phyloP scores from a whole-genome alignment of 23 tunicate species.

The Aplidium turbinatum region DNA sequence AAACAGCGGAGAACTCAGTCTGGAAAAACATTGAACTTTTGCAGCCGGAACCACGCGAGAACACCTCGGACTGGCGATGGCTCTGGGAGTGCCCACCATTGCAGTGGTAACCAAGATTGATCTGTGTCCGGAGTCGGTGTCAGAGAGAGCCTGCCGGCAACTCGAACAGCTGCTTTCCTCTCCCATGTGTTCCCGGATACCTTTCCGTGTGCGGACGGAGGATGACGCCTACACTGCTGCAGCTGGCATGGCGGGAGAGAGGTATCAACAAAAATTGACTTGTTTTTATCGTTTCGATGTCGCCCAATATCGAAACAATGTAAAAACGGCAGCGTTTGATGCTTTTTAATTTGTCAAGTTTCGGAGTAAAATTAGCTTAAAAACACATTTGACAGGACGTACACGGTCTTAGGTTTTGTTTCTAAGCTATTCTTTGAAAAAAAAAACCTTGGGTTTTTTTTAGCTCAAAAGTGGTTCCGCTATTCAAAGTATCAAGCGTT shows the following conservation, averaged over 20 bases:
- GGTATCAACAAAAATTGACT: conserved; percentile 17
- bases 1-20: neutral
- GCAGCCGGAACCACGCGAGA: conserved; percentile 88
- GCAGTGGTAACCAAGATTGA: conserved; percentile 97
- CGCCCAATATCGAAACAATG: too few species aligned
- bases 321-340: too few species aligned
- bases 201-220: conserved; percentile 81
- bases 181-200: conserved; percentile 79
- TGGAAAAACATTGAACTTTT: neutral
- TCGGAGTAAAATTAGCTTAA: too few species aligned
- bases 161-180: conserved; percentile 85
- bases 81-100: conserved; percentile 84
- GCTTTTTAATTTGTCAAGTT: too few species aligned
- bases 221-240: conserved; percentile 93
- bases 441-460: too few species aligned
- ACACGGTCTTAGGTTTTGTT: too few species aligned
- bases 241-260: conserved; percentile 62
- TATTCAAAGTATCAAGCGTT: conserved; percentile 87
- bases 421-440: too few species aligned
- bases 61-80: conserved; percentile 91
- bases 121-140: conserved; percentile 55
- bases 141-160: conserved; percentile 72
- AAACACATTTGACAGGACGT: too few species aligned
- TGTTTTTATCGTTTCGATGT: neutral
- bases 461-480: conserved; percentile 77